Evolutionary conservation across 2,888 invertebrate species (phyloP), one percentile per base, ranked within the genome.

Genomic region (Apamea sordens): DNA sequence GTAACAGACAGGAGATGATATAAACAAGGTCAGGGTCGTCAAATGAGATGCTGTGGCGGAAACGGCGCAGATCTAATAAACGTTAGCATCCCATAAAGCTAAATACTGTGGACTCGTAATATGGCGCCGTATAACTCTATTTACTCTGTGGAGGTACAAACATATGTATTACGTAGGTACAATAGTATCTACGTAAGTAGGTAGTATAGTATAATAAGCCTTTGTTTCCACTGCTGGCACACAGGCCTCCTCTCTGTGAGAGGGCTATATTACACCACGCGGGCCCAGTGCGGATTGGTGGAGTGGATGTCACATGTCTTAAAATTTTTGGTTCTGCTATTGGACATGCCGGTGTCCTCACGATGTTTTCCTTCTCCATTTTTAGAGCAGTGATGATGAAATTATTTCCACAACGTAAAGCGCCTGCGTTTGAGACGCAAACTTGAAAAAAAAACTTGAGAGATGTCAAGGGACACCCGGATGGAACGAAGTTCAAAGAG

Each of bases 31-130:
- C 84, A 76, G 13, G 79, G 84, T 67, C 53, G 84, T 67, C 13
- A 63, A 71, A 79, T 85, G 61, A 77, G 70, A 86, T 79, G 67
- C 61, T 73, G 76, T 78, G 72, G 50, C 41, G 72, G 80, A 75
- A 79, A 61, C 64, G 65, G n/a, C 53, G 36, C 59, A 68, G 77
- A 83, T 85, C 61, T 82, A 79, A 77, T 86, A 77, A 82, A 71
- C 71, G 59, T 69, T 56, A 73, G 59, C 56, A 65, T 79, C 70
- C 73, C 63, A 36, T 79, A 64, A 73, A 70, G 69, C 28, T 73
- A 75, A 77, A 67, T 71, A 80, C 67, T 73, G 65, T 61, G 47
- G 47, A 79, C 15, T 61, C 41, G 15, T 56, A 53, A n/a, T 36
- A 50, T 59, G 47, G 50, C 24, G 28, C 7, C 32, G 15, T 56